phyloP scores from a whole-genome alignment of 2,797 vertebrate species.

The Cichlasoma orientale region DNA sequence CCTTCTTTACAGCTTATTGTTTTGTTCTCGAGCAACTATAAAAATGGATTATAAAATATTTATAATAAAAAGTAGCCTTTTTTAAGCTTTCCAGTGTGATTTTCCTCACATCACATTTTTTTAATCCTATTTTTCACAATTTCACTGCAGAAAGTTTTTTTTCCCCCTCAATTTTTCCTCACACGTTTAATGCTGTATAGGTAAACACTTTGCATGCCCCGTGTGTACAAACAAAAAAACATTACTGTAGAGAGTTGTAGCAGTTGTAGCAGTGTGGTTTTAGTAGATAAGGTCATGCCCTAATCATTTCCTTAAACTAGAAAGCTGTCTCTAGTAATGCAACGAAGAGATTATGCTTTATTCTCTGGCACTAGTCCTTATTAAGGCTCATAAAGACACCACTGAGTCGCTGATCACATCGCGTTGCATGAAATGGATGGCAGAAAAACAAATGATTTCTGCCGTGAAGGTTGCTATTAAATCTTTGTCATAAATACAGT shows the following conservation, averaged over 20 bases:
- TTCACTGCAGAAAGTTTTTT: not conserved
- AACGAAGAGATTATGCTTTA: slow-evolving; percentile 9
- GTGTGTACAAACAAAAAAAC: not conserved
- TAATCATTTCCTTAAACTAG: slow-evolving; percentile 4
- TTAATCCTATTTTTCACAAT: not conserved
- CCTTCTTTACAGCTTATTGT: slow-evolving; percentile 8
- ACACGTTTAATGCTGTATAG: not conserved
- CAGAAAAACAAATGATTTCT: slow-evolving; percentile 14
- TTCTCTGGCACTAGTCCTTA: slow-evolving; percentile 5
- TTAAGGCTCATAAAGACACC: slow-evolving; percentile 18
- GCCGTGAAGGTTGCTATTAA: slow-evolving; percentile 11
- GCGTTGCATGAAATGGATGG: slow-evolving; percentile 23
- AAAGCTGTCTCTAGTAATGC: slow-evolving; percentile 1
- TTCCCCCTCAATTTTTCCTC: not conserved
- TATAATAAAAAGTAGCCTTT: not conserved
- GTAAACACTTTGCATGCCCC: not conserved
- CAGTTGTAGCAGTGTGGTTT: not conserved
- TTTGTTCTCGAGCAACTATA: slow-evolving; percentile 6
- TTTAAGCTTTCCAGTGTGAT: not conserved
- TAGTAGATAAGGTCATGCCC: slow-evolving; percentile 28
- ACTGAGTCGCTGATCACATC: slow-evolving; percentile 15
- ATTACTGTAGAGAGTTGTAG: not conserved
- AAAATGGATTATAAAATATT: slow-evolving; percentile 11
- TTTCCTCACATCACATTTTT: not conserved
- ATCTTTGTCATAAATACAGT: slow-evolving; percentile 11